Evolutionary conservation across 2,113 vertebrate genomes (phyloP), one percentile per base, ranked within the genome.

Genomic region (Tyto alba): DNA sequence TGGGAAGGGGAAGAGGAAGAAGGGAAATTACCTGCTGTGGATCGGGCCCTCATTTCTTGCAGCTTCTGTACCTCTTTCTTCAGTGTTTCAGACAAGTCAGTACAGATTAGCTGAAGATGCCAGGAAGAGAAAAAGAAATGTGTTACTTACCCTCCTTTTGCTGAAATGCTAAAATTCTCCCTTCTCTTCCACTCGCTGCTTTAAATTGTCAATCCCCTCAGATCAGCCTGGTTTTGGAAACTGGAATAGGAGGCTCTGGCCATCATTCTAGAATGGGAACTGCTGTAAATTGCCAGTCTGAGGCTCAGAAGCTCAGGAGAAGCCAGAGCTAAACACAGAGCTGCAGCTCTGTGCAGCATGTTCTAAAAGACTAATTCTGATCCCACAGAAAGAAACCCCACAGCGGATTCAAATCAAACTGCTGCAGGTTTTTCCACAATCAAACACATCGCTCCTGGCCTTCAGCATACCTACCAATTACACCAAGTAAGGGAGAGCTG

Each of bases 31-130:
- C 98, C 97, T 97, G 98, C 27, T 87, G 76, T 55, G 79, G 96
- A 87, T 45, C 57, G 84, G 21, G 98, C 97, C 76, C 95, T 98
- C 97, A 99, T 97, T 96, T 99, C 98, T 92, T 95, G 97, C 68
- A 99, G 97, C 93, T 99, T 99, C 84, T 98, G 92, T 0, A 92
- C 95, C 95, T 99, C 99, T 95, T 99, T 99, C 95, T 99, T 98
- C 92, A 99, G 96, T 7, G 99, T 98, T 53, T 97, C 98, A 25
- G 98, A 98, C 81, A 99, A 98, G 93, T 99, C 99, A 59, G 96
- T 27, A 36, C 98, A 99, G 97, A 98, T 99, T 62, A 99, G 94
- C 99, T 99, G 68, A 67, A 84, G 14, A 79, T 41, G 66, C 50
- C 94, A 75, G 78, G 18, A 93, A 75, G 62, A 85, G 32, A 74